Evolutionary conservation across 2,888 invertebrate genomes (phyloP), one percentile per base, ranked within the genome.

Genomic region (Ochropleura leucogaster): DNA sequence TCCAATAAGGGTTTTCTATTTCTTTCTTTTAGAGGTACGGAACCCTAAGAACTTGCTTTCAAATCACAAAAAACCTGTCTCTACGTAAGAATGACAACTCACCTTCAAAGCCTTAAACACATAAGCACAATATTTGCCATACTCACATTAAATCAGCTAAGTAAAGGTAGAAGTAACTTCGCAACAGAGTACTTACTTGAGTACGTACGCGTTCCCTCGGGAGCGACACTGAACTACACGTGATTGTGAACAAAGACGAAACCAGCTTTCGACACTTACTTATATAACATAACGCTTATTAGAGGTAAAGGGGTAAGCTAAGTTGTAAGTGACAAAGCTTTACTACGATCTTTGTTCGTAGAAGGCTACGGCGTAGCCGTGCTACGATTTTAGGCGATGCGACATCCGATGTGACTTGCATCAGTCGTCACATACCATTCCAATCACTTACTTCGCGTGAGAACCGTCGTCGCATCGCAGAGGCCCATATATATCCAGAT

Each of bases 81-180:
- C 12, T 10, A 3, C 42, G 30, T 12, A 72, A 69, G 47, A 68
- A 60, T 59, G 18, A 65, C 44, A 57, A 1, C 60, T 3, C 51
- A 12, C 40, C 40, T 47, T 62, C 5, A 79, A 68, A 30, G 30
- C 30, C 62, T 49, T 71, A n/a, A 70, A 79, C 42, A 73, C 46
- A 80, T 77, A 83, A 72, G 60, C 72, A 66, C 68, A 67, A 80
- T 51, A 64, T 74, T 67, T 66, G 20, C 53, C 66, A 55, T 68
- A 69, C n/a, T 62, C 51, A 67, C 59, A 77, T 72, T 77, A 72
- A 80, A 60, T 69, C 18, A 47, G 66, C 74, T 74, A 84, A 84
- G 84, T 84, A 85, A 85, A 60, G 71, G 67, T 51, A 80, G 84
- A 85, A 85, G 77, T 80, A 71, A 76, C 72, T 83, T 74, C 63